Base-by-base conservation (phyloP, 2,888 invertebrate species). In the Spodoptera picta region DNA sequence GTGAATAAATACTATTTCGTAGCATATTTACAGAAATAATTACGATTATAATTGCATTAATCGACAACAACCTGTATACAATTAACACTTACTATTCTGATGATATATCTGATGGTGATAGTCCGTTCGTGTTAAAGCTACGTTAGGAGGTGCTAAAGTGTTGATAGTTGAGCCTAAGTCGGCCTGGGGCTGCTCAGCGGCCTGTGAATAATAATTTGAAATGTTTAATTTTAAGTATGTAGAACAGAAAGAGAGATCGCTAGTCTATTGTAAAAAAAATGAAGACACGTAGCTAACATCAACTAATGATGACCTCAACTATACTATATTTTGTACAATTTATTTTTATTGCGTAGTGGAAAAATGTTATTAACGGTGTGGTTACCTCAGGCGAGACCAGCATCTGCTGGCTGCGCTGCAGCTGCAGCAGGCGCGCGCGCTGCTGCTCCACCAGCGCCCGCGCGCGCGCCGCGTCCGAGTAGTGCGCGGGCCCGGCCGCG, bases 111-210 rank as follows among this genome's bases (percentile, higher is more conserved):
- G 85, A 82, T 91, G 92, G 80, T 92, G 93, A 77, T 90, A 95
- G 78, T 96, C 95, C 46, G 96, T 96, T 67, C 97, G 95, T 89
- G 97, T 97, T 74, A 98, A 95, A 68, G 98, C 96, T 58, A 99
- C 98, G 90, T 99, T 99, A 56, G 98, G 98, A 60, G 98, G 98
- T 71, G 98, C 95, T 79, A 99, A 95, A 69, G 97, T 98, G 86
- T 97, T 97, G 82, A 98, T 97, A 83, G 97, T 98, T 73, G 94
- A 92, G 6, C 93, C 93, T 56, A 94, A 85, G 69, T 95, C 95
- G 44, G 96, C 95, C 70, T 96, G 96, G 63, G 97, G 97, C 87
- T 96, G 97, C 86, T 97, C 97, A 58, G 97, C 89, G 42, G 92
- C 94, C 94, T 94, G 83, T 45, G 47, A 11, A 60, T n/a, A 55